These are phyloP conservation scores for Drosophila mayri DNA, from an alignment of 1,140 invertebrate genomes.

Conservation along the genomic window DNA sequence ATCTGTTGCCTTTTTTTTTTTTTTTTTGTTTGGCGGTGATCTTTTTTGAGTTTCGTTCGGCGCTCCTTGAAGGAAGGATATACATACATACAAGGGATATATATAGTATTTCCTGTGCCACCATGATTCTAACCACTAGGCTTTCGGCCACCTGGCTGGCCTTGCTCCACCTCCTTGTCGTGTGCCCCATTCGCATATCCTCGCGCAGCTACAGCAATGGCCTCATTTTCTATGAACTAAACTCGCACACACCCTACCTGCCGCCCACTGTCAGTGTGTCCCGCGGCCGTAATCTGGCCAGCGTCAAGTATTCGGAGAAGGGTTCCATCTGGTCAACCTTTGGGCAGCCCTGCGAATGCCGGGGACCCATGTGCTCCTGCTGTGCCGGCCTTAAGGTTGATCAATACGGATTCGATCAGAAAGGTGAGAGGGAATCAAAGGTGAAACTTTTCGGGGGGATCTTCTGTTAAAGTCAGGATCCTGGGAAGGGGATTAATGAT, in stretches of 20 bases:
- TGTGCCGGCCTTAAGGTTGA: slow-evolving; percentile 78
- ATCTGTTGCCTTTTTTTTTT: no score
- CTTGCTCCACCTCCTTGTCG: slow-evolving; percentile 8
- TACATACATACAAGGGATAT: neutral
- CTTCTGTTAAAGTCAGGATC: neutral
- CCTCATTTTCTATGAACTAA: slow-evolving; percentile 74
- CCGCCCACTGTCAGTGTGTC: slow-evolving; percentile 80
- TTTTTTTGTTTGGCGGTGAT: slow-evolving; percentile 44
- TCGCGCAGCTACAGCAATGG: slow-evolving; percentile 78
- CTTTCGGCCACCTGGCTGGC: slow-evolving; percentile 14
- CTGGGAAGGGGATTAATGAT: neutral
- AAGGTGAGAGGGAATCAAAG: slow-evolving; percentile 44
- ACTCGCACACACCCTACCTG: slow-evolving; percentile 58
- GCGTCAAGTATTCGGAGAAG: slow-evolving; percentile 72
- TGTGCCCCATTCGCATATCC: slow-evolving; percentile 1
- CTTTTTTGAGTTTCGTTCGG: slow-evolving; percentile 7
- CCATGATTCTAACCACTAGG: slow-evolving; percentile 16
- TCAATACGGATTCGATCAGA: slow-evolving; percentile 77
- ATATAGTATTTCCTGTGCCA: neutral
- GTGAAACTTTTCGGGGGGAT: no score
- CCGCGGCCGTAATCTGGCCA: slow-evolving; percentile 71
- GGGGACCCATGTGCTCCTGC: slow-evolving; percentile 64
- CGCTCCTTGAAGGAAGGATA: slow-evolving; percentile 7
- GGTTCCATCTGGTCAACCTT: slow-evolving; percentile 81
- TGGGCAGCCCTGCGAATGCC: slow-evolving; percentile 76